A percentile compares a stretch with the other conserved stretches of the same genome.
phyloP scores from a whole-genome alignment of 2,113 vertebrate species.

The Rousettus leschenaultii region DNA sequence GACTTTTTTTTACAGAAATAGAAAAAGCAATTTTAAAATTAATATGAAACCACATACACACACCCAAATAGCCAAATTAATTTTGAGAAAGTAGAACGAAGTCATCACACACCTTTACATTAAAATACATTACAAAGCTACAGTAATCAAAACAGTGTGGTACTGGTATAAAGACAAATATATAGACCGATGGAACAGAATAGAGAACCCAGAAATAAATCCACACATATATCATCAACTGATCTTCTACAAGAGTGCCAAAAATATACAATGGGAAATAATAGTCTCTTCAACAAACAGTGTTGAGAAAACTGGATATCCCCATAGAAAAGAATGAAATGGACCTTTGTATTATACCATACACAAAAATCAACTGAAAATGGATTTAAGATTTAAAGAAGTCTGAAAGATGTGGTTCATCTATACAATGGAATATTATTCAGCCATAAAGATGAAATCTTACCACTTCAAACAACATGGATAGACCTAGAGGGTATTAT shows the following conservation, averaged over 20 bases:
- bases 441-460: no score
- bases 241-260: background rate
- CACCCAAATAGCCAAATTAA: background rate
- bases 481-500: no score
- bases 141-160: background rate
- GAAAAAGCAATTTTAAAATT: background rate
- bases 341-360: background rate
- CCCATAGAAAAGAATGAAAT: background rate
- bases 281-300: background rate
- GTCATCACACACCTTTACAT: background rate
- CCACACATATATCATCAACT: background rate
- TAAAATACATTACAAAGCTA: background rate
- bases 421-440: no score
- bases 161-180: background rate
- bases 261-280: background rate
- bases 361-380: background rate
- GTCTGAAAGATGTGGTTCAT: no score
- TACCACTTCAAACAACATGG: no score
- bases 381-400: background rate
- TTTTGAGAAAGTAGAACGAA: background rate
- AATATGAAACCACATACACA: background rate
- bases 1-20: background rate
- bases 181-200: background rate
- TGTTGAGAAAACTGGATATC: background rate
- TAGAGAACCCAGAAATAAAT: background rate